Evolutionary conservation across 2,797 vertebrate species (phyloP), one percentile per base, ranked within the genome.

Genomic region (Sphenopsis melanotis): DNA sequence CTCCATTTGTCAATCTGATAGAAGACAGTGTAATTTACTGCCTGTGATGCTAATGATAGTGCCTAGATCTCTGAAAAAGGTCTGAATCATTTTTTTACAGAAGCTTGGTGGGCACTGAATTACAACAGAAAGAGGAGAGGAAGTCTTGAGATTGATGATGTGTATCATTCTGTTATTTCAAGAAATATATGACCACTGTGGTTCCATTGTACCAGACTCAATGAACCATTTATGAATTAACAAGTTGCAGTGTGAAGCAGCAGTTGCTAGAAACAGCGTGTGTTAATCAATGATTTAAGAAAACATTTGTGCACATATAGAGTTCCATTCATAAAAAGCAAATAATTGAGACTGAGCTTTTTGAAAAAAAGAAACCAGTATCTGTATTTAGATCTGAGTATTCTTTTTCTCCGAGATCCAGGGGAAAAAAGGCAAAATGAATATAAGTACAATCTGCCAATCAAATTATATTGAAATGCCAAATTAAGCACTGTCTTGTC

Each of bases 1-100:
- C 76, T 92, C 29, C 75, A 90, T 97, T 97, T 94, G 74, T 93
- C 93, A 97, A 26, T 55, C 78, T 89, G 74, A 87, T 63, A 84
- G 81, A 52, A 77, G 64, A 75, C 16, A 57, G 6, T 53, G 65
- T 91, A 92, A 97, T 92, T 96, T 94, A 96, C 80, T 92, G 50
- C 36, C 79, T 90, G 66, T 60, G 77, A 81, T 55, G 52, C 5
- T 90, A 95, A 95, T 37, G 9, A 70, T 77, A 91, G 82, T 80
- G 69, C 47, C 86, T 69, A 77, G 20, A 87, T 90, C 61, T 93
- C 55, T 79, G 69, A 90, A 87, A 82, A 72, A 68, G 29, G 36
- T 63, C 83, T 86, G 69, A 95, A 83, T 77, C 39, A 72, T 80
- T 95, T 75, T 87, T 87, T 75, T 63, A 79, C 20, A 87, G 81